Conservation (phyloP, 1,140 invertebrate genomes). For the Drosophila chauvacae region DNA sequence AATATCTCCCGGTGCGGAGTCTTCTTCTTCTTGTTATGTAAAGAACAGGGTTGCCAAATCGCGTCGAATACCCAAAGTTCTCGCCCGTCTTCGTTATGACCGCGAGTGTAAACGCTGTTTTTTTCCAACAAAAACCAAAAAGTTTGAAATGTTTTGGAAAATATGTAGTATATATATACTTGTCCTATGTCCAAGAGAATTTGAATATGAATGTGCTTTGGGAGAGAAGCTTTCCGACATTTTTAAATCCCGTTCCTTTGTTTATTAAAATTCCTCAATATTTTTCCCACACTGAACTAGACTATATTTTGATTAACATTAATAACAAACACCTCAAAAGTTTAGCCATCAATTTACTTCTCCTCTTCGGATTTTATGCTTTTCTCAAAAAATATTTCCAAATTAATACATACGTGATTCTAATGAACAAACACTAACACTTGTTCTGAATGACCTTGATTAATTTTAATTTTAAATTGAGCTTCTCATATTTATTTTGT, state of each 20-base stretch:
- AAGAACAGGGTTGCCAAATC: slow-evolving; percentile 63
- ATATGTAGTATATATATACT: not conserved
- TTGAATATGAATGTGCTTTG: not conserved
- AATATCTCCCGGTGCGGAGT: slow-evolving; percentile 28
- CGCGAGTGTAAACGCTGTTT: not conserved
- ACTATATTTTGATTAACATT: too few relatives aligned
- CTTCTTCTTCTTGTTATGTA: slow-evolving; percentile 73
- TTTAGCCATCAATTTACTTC: too few relatives aligned
- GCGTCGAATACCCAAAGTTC: not conserved
- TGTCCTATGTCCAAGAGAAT: not conserved
- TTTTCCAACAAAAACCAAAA: not conserved
- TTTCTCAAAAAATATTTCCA: not conserved
- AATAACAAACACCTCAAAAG: too few relatives aligned
- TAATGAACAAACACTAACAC: not conserved
- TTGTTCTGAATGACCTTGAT: not conserved
- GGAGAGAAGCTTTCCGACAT: not conserved
- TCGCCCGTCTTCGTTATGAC: slow-evolving; percentile 16
- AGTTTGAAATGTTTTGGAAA: not conserved
- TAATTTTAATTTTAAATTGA: not conserved
- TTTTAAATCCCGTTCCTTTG: not conserved
- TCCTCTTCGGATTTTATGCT: not conserved
- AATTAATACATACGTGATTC: not conserved
- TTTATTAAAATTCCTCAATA: not conserved
- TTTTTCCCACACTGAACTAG: not conserved
- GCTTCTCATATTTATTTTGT: too few relatives aligned